Evolutionary conservation across 2,113 vertebrate genomes (phyloP).

Genomic region (Notechis scutatus): DNA sequence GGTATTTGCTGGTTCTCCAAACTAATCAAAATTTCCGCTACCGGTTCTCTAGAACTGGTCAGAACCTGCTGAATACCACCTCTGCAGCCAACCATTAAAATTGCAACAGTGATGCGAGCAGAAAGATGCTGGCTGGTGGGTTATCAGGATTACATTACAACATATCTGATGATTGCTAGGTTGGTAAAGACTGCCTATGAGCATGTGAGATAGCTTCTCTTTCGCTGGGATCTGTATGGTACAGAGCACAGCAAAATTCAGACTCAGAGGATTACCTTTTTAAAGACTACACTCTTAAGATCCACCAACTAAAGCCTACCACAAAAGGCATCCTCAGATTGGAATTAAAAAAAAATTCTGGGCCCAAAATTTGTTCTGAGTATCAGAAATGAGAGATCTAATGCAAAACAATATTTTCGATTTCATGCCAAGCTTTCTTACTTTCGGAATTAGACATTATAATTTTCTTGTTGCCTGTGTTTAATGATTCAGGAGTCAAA

Average conservation of each 20-base stretch:
- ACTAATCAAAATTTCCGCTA: too few species aligned
- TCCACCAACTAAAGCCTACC: background rate
- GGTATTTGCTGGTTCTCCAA: too few species aligned
- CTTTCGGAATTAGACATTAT: background rate
- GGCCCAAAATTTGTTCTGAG: background rate
- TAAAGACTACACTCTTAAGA: background rate
- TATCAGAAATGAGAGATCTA: background rate
- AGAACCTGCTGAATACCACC: too few species aligned
- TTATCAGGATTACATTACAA: background rate
- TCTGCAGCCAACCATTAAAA: background rate
- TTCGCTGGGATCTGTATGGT: background rate
- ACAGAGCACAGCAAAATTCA: background rate
- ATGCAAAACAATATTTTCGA: background rate
- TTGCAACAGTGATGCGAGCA: background rate
- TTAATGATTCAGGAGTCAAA: background rate
- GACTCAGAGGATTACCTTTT: background rate
- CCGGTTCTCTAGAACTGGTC: too few species aligned
- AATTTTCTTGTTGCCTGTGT: background rate
- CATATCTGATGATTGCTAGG: background rate
- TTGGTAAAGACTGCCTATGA: background rate
- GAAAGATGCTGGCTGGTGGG: background rate
- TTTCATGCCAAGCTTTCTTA: background rate
- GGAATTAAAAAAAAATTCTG: background rate
- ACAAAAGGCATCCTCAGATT: background rate
- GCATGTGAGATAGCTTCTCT: background rate